Evolutionary conservation across 2,797 vertebrate species (phyloP).

Genomic region (Ptychadena robeensis): DNA sequence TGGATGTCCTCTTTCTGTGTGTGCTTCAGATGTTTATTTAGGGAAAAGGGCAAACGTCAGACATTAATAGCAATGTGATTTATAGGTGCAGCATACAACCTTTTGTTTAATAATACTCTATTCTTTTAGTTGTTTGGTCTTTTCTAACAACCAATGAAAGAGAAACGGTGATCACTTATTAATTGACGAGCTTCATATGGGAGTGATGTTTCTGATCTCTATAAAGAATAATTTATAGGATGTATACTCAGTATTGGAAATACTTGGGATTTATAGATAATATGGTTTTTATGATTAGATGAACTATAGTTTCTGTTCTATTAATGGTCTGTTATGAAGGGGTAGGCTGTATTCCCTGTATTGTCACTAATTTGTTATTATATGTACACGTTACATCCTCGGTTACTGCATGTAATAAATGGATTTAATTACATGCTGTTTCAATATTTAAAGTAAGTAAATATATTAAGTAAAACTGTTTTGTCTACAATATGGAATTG

Average conservation of each 20-base stretch:
- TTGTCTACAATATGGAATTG: no score
- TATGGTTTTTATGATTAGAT: no score
- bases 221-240: neutral
- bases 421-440: no score
- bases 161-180: neutral
- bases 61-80: neutral
- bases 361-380: no score
- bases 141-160: neutral
- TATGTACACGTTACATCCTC: no score
- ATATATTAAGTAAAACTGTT: no score
- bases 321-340: no score
- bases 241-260: neutral
- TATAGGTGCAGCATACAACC: neutral
- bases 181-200: neutral
- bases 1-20: neutral
- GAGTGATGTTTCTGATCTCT: neutral
- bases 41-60: neutral
- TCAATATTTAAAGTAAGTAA: no score
- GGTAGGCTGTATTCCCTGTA: no score
- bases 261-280: no score
- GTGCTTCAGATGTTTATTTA: neutral
- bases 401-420: no score
- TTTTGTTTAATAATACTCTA: neutral
- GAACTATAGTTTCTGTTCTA: no score
- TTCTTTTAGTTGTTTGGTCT: neutral